A percentile compares a stretch with the other conserved stretches of the same genome.
Conservation (phyloP, 2,113 vertebrate species). For the Brienomyrus longianalis region DNA sequence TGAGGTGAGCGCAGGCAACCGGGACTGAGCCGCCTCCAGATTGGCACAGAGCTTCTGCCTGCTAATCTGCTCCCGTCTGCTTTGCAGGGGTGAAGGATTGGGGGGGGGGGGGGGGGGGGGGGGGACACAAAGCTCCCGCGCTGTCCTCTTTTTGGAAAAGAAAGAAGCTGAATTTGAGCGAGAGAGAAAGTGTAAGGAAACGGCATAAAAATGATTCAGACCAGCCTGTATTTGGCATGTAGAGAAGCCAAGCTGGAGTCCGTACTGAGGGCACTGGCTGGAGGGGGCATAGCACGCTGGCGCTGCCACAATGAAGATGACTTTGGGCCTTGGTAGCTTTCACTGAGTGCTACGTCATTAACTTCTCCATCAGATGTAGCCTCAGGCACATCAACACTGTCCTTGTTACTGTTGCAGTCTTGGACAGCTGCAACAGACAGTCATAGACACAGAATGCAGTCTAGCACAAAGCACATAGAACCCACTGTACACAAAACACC, state of each 20-base stretch:
- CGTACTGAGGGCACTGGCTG: constrained; percentile 28
- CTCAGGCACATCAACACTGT: not conserved
- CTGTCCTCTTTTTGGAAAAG: constrained; percentile 21
- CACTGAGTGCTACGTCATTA: not conserved
- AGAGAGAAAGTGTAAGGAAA: constrained; percentile 25
- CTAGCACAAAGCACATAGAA: not conserved
- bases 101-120: no score
- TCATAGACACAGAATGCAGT: not conserved
- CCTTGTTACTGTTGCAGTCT: not conserved
- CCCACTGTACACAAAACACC: not conserved
- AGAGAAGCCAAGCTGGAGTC: constrained; percentile 38
- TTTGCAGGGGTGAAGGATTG: not conserved
- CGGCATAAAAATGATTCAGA: constrained; percentile 53
- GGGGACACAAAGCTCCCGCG: constrained; percentile 13
- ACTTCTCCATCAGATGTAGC: not conserved
- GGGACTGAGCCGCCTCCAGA: not conserved
- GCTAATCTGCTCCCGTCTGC: not conserved
- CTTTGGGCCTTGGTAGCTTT: not conserved
- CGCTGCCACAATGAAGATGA: not conserved
- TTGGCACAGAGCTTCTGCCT: not conserved
- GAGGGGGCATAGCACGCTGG: constrained; percentile 1
- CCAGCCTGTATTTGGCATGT: constrained; percentile 28
- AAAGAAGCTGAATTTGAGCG: constrained; percentile 3
- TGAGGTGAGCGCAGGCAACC: not conserved
- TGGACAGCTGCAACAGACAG: not conserved